phyloP scores from a whole-genome alignment of 2,797 vertebrate genomes.

The Myotis planiceps region DNA sequence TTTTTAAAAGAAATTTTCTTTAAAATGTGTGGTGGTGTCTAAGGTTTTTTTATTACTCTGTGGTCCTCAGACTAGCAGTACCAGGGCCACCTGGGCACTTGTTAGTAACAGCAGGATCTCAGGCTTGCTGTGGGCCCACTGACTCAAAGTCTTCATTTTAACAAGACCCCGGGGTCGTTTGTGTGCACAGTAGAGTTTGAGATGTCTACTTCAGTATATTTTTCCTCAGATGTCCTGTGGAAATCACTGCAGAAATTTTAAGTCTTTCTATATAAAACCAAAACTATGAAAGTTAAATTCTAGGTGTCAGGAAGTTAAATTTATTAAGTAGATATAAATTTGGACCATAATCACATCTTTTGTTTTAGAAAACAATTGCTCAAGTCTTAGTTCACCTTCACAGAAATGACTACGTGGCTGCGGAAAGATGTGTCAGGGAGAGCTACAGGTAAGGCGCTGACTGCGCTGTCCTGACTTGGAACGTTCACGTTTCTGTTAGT shows the following conservation, averaged over 20 bases:
- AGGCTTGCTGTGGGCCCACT: background rate
- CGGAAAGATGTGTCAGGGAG: conserved; percentile 97
- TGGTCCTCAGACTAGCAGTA: background rate
- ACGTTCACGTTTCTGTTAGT: background rate
- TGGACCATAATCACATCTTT: background rate
- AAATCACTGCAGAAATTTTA: background rate
- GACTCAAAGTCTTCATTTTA: background rate
- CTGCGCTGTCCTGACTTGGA: too few species aligned
- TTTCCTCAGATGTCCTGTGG: background rate
- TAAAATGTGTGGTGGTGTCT: background rate
- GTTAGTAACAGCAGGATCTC: background rate
- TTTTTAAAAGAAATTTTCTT: background rate
- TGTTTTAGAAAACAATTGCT: conserved; percentile 96
- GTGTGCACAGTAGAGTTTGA: background rate
- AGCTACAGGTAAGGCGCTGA: conserved; percentile 93
- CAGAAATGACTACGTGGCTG: conserved; percentile 96
- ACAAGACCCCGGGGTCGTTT: background rate
- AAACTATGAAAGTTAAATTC: background rate
- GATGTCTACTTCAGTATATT: background rate
- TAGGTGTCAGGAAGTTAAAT: background rate
- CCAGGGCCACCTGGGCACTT: background rate
- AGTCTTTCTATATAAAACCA: background rate
- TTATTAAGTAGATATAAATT: background rate
- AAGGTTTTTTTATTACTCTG: background rate
- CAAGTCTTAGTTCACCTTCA: conserved; percentile 98